phyloP scores from a whole-genome alignment of 1,140 invertebrate species.

The Diorhabda carinulata region DNA sequence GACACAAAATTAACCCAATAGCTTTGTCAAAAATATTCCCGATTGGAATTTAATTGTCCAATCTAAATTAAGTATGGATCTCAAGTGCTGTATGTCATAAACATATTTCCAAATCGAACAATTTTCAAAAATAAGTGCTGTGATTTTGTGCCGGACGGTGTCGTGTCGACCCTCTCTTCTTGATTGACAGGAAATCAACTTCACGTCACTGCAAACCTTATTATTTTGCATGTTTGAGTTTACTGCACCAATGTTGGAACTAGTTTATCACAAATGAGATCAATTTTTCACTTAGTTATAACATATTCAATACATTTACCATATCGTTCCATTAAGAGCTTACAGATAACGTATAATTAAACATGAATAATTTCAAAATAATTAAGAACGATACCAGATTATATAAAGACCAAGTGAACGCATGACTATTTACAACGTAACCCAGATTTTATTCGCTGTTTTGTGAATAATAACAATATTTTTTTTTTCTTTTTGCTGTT shows the following conservation, averaged over 20 bases:
- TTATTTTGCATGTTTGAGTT: not conserved
- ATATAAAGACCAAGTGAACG: no score
- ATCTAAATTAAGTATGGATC: not conserved
- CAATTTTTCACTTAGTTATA: no score
- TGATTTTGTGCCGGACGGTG: not conserved
- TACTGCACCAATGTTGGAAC: not conserved
- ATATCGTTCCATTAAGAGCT: no score
- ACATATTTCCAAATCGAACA: not conserved
- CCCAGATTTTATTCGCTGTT: no score
- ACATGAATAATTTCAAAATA: no score
- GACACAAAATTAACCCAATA: not conserved
- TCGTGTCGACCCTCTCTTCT: not conserved
- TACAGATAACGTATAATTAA: no score
- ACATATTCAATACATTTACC: no score
- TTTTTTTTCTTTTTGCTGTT: no score
- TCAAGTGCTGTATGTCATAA: not conserved
- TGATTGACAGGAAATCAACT: not conserved
- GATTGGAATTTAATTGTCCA: constrained; percentile 1
- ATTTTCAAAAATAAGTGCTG: constrained; percentile 1
- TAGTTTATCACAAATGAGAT: no score
- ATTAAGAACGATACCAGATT: no score
- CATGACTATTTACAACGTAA: no score
- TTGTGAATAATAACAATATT: no score
- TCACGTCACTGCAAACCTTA: not conserved
- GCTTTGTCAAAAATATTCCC: not conserved